These are phyloP conservation scores for Tryphoninae sp. DNA, from an alignment of 2,888 invertebrate species.

Conservation along the genomic window DNA sequence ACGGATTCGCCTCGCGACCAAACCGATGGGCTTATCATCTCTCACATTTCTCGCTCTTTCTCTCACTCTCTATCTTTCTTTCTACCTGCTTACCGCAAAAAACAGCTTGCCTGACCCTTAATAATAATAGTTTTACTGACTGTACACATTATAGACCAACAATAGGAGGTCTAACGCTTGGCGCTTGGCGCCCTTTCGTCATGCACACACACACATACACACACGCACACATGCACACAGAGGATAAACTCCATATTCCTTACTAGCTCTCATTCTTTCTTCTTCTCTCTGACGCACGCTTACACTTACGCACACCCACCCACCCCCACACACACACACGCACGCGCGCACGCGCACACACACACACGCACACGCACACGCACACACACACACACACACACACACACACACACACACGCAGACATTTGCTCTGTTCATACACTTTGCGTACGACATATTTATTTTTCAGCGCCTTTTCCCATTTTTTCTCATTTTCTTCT, in stretches of 20 bases:
- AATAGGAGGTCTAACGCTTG: constrained; percentile 79
- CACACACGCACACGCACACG: constrained; percentile 58
- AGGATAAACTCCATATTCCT: constrained; percentile 61
- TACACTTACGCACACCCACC: constrained; percentile 55
- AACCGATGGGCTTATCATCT: constrained; percentile 64
- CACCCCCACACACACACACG: constrained; percentile 67
- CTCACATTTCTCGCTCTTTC: constrained; percentile 49
- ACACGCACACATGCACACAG: constrained; percentile 67
- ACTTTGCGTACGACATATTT: constrained; percentile 31
- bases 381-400: constrained; percentile 53
- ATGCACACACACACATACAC: constrained; percentile 62
- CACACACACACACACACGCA: constrained; percentile 68
- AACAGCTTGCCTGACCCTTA: constrained; percentile 78
- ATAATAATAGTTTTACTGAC: constrained; percentile 81
- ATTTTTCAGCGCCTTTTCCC: constrained; percentile 52
- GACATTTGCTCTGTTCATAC: constrained; percentile 55
- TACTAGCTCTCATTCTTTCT: constrained; percentile 62
- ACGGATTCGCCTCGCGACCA: constrained; percentile 57
- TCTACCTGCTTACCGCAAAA: constrained; percentile 47
- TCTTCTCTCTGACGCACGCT: constrained; percentile 13
- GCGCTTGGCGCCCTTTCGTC: constrained; percentile 76
- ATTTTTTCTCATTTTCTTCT: constrained; percentile 46
- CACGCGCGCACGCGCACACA: constrained; percentile 68
- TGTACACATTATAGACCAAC: constrained; percentile 82
- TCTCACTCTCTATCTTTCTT: constrained; percentile 35